A percentile compares a stretch with the other conserved stretches of the same genome.
Conservation (phyloP, 2,113 vertebrate genomes). For the Scophthalmus maximus region DNA sequence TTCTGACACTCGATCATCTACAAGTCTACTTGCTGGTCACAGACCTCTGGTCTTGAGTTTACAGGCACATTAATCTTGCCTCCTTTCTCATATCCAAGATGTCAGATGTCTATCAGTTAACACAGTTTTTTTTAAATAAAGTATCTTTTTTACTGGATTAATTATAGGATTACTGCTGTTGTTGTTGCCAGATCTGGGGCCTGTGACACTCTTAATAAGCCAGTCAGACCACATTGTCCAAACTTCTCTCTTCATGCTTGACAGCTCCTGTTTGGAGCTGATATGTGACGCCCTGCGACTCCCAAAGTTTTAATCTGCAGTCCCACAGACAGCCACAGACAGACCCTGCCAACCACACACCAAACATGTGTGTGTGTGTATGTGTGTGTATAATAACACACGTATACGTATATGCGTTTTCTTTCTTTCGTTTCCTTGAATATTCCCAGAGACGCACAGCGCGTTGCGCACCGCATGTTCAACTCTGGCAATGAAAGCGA, state of each 20-base stretch:
- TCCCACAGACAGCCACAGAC: neutral
- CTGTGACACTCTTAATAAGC: constrained; percentile 50
- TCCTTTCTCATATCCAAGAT: neutral
- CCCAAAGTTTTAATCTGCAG: constrained; percentile 62
- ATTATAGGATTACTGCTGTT: constrained; percentile 11
- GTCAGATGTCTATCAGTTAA: no score
- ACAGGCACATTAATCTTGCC: neutral
- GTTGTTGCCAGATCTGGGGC: constrained; percentile 41
- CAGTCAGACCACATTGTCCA: constrained; percentile 58
- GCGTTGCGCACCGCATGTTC: neutral
- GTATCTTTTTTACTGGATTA: neutral
- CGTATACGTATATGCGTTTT: neutral
- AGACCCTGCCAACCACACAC: neutral
- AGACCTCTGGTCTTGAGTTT: neutral
- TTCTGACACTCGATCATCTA: neutral
- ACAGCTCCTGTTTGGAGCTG: constrained; percentile 62
- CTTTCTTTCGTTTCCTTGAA: neutral
- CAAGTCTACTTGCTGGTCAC: neutral
- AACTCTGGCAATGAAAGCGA: neutral
- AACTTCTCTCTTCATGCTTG: constrained; percentile 60
- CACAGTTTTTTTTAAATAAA: neutral
- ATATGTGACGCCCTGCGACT: constrained; percentile 46
- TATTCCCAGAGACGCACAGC: constrained; percentile 15
- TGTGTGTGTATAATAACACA: no score
- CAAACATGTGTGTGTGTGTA: neutral